A percentile compares a stretch with the other conserved stretches of the same genome.
These are phyloP conservation scores for Orthosia cruda DNA, from an alignment of 2,888 invertebrate species.

Conservation along the genomic window DNA sequence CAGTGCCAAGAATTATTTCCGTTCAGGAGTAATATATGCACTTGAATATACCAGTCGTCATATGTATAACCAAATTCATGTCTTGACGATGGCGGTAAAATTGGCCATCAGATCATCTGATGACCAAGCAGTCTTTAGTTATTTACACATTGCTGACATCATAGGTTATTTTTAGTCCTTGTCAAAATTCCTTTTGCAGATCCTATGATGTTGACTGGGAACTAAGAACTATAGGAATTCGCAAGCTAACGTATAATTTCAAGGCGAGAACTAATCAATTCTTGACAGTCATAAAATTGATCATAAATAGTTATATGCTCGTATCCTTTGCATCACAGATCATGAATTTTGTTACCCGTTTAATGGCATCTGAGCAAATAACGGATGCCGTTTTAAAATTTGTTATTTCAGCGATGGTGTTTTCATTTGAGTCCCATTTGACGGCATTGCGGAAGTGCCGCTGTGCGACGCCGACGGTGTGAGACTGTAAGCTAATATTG, in stretches of 20 bases:
- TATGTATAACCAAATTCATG: slow-evolving; percentile 33
- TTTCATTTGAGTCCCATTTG: slow-evolving; percentile 51
- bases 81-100: slow-evolving; percentile 25
- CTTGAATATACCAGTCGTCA: slow-evolving; percentile 32
- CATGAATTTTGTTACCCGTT: slow-evolving; percentile 38
- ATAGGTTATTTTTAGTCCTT: slow-evolving; percentile 15
- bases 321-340: slow-evolving; percentile 56
- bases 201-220: slow-evolving; percentile 16
- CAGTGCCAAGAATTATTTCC: slow-evolving; percentile 65
- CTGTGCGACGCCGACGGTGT: slow-evolving; percentile 37
- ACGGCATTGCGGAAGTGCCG: slow-evolving; percentile 60
- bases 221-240: slow-evolving; percentile 18
- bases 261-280: slow-evolving; percentile 49
- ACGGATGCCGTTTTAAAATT: slow-evolving; percentile 26
- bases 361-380: slow-evolving; percentile 30
- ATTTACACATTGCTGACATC: slow-evolving; percentile 27
- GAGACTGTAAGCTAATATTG: slow-evolving; percentile 65
- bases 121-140: slow-evolving; percentile 3
- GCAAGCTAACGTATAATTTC: slow-evolving; percentile 32
- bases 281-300: slow-evolving; percentile 43
- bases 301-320: slow-evolving; percentile 29
- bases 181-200: slow-evolving; percentile 21
- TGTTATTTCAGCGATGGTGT: slow-evolving; percentile 43
- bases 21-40: slow-evolving; percentile 50
- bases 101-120: slow-evolving; percentile 5